Percentiles rank a stretch among this genome's conserved stretches.
phyloP scores from a whole-genome alignment of 2,113 vertebrate species.

The Megaceryle torquata region DNA sequence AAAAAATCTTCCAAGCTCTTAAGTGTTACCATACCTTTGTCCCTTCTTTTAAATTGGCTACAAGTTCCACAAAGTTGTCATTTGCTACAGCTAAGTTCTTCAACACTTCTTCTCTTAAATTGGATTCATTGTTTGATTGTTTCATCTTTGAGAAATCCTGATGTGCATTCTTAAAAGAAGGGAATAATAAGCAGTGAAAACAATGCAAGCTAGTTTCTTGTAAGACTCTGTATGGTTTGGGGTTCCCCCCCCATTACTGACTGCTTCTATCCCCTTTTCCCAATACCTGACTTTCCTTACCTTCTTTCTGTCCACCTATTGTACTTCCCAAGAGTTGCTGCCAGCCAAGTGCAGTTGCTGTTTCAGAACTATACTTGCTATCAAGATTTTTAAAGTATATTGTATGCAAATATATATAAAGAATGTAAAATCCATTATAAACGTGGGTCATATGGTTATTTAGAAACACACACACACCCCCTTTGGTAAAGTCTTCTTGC shows the following conservation, averaged over 20 bases:
- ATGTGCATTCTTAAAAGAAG: constrained; percentile 80
- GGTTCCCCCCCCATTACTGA: background rate
- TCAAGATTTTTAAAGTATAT: background rate
- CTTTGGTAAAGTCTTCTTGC: background rate
- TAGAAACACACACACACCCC: background rate
- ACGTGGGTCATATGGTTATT: background rate
- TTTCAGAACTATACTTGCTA: background rate
- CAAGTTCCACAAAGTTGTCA: constrained; percentile 95
- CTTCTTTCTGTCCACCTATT: background rate
- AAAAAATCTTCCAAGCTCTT: background rate
- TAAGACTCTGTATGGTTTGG: background rate
- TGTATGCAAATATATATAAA: background rate
- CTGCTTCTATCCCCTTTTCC: background rate
- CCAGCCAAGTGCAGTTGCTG: background rate
- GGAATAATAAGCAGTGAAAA: background rate
- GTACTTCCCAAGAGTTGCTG: background rate
- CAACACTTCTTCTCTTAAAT: constrained; percentile 93
- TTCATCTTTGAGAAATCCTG: constrained; percentile 97
- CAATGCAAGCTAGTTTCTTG: background rate
- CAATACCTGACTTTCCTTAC: background rate
- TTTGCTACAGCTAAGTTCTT: constrained; percentile 96
- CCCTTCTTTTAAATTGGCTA: constrained; percentile 91
- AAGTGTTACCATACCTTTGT: constrained; percentile 84
- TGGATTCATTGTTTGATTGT: constrained; percentile 92
- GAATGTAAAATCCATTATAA: background rate